Conservation (phyloP, 1,140 invertebrate genomes). For the Scylla paramamosain region DNA sequence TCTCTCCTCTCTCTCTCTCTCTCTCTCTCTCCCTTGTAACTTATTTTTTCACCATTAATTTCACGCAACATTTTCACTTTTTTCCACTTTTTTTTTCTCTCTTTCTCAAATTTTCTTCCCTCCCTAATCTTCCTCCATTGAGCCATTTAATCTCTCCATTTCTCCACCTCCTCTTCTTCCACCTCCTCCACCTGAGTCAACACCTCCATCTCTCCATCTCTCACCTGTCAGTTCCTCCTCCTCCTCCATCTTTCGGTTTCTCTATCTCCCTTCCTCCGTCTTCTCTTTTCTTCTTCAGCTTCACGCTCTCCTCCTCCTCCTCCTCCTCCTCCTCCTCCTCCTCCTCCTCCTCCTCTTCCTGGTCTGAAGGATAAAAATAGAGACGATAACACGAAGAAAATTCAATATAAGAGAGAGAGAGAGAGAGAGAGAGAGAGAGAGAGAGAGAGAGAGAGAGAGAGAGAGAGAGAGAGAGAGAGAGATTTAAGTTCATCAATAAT, state of each 20-base stretch:
- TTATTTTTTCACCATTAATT: not conserved
- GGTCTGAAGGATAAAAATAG: not conserved
- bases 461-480: no score
- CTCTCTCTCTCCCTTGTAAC: not conserved
- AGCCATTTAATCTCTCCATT: not conserved
- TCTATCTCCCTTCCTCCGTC: not conserved
- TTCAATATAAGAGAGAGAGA: not conserved
- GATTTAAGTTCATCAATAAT: no score
- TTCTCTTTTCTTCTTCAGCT: not conserved
- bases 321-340: not conserved
- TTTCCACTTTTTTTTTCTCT: not conserved
- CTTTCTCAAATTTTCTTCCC: not conserved
- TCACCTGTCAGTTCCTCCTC: not conserved
- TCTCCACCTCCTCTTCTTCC: not conserved
- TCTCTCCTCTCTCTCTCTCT: conserved; percentile 38
- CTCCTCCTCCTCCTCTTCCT: not conserved
- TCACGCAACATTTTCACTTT: not conserved
- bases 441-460: not conserved
- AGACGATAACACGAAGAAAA: not conserved
- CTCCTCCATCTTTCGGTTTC: not conserved
- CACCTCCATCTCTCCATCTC: conserved; percentile 12
- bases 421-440: no score
- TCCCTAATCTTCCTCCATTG: not conserved
- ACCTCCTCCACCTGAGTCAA: not conserved
- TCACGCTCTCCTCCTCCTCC: not conserved